Evolutionary conservation across 2,797 vertebrate genomes (phyloP), one percentile per base, ranked within the genome.

Genomic region (Coilia nasus): DNA sequence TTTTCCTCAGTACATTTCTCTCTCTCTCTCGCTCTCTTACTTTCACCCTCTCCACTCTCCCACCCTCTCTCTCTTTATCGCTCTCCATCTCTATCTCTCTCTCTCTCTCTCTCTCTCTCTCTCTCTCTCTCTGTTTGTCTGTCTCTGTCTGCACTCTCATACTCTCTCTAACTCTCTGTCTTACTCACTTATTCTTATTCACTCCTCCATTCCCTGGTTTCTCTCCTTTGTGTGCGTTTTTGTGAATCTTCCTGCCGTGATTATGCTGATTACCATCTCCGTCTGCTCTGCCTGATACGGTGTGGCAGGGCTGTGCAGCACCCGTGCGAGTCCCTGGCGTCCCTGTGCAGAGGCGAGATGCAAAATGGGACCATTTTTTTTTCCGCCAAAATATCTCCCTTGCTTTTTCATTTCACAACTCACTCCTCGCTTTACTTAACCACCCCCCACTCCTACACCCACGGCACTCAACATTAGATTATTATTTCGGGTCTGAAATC

Each of bases 131-230:
- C 50, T 9, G 2, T 54, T 6, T 54, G 12, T 9, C 50, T 54
- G 21, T 47, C 41, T 85, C 21, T 57, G 83, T 47, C 54, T 56
- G 67, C 83, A 71, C 56, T 62, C 83, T 44, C 50, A 41, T 28
- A 57, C 57, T 78, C n/a, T 67, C 50, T 54, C 6, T 54, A 9
- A 9, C 50, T 54, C 50, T 41, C 35, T 41, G 35, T 41, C 5
- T 5, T 41, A 41, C 35, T 41, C 35, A 41, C 35, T 41, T 5
- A 41, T 41, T 41, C 35, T 41, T 2, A 41, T 5, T 41, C 5
- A 5, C 35, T 41, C 35, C 35, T 41, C 35, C 35, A 41, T 41
- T 41, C 35, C 35, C 60, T 62, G 60, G 23, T 46, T 62, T 67
- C 28, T 82, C 54, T 85, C 10, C 41, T 83, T 6, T 47, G n/a